Evolutionary conservation across 2,113 vertebrate genomes (phyloP), one percentile per base, ranked within the genome.

Genomic region (Cochlearius cochlearius): DNA sequence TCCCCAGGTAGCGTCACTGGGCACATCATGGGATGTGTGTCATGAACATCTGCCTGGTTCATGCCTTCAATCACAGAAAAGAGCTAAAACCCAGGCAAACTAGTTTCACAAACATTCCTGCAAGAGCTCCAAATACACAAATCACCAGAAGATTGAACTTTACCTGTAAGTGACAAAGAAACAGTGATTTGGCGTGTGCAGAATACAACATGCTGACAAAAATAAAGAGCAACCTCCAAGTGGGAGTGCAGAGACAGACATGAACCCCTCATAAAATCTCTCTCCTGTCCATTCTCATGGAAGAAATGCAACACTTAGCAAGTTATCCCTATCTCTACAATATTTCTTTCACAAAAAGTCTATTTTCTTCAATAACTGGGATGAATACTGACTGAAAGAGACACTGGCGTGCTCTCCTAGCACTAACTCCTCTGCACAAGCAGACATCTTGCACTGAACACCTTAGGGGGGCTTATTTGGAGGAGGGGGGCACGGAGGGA

Each of bases 301-400:
- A 87, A 95, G 47, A 96, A 94, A 96, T 91, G 32, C 64, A 96
- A 77, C 73, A 90, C 68, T 93, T 93, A 90, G 66, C 74, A 92
- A 43, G 39, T 95, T 96, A 94, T 67, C 47, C n/a, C 43, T 92
- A 74, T 53, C 19, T 87, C n/a, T 63, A 47, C 20, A 84, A 38
- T 85, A 68, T 19, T 87, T 92, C 34, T 93, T 97, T 94, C 21
- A 69, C 25, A 78, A 67, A 86, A 85, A 39, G 18, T 68, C 43
- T 29, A 1, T 68, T 88, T 92, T 66, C 47, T 92, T 56, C 66
- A 49, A 30, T 79, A 78, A n/a, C 38, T 79, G 36, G 12, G 21
- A 60, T 43, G 47, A 72, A 81, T 78, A 15, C 11, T 72, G 39
- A 14, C 30, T 69, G 25, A 59, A 0, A 4, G 43, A 26, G 41